These are phyloP conservation scores for Alligator mississippiensis DNA, from an alignment of 2,113 vertebrate species.

Conservation along the genomic window DNA sequence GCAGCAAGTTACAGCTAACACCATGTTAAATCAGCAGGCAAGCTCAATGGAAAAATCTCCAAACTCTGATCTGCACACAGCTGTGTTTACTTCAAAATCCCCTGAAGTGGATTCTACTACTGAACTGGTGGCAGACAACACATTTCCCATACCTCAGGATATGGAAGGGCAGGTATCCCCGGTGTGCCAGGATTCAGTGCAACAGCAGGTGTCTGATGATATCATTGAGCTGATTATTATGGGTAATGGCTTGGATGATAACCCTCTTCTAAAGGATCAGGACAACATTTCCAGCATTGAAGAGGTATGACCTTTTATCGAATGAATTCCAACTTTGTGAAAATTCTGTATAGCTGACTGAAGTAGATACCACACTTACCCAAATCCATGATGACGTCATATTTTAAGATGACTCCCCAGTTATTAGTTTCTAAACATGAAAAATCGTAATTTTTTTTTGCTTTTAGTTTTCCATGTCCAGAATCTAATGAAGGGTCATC, in stretches of 20 bases:
- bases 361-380: too few relatives aligned
- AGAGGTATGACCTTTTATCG: conserved; percentile 63
- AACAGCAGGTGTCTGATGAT: conserved; percentile 65
- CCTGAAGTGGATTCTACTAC: conserved; percentile 37
- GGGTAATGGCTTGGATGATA: conserved; percentile 32
- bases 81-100: conserved; percentile 58
- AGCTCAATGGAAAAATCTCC: conserved; percentile 20
- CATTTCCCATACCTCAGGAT: conserved; percentile 38
- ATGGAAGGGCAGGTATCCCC: conserved; percentile 9
- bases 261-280: neutral
- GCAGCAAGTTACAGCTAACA: conserved; percentile 16
- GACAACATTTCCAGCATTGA: neutral
- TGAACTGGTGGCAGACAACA: conserved; percentile 62
- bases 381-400: too few relatives aligned
- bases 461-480: neutral
- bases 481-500: neutral
- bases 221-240: conserved; percentile 62
- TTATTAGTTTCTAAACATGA: neutral
- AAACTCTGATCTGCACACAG: neutral
- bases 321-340: neutral
- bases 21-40: conserved; percentile 6
- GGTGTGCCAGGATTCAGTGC: neutral
- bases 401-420: too few relatives aligned
- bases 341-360: too few relatives aligned
- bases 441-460: neutral